These are phyloP conservation scores for Galeopsomyia nigrocyanea DNA, from an alignment of 2,888 invertebrate genomes.

Conservation along the genomic window DNA sequence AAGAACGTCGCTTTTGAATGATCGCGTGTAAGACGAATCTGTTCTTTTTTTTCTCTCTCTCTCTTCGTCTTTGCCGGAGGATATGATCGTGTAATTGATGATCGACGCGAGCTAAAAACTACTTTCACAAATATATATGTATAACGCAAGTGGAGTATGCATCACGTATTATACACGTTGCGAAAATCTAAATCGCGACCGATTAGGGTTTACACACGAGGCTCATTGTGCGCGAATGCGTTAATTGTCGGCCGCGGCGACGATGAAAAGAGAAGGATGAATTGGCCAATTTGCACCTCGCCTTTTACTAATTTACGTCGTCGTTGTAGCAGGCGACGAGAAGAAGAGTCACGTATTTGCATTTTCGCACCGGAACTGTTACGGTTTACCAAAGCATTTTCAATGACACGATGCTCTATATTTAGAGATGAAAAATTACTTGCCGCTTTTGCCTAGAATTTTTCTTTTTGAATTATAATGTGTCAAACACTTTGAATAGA, in stretches of 20 bases:
- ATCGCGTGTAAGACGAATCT: too few relatives aligned
- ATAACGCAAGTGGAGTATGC: too few relatives aligned
- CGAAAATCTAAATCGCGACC: slow-evolving; percentile 41
- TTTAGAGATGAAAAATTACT: slow-evolving; percentile 23
- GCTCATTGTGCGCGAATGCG: slow-evolving; percentile 24
- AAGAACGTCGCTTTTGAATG: too few relatives aligned
- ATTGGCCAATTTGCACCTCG: slow-evolving; percentile 35
- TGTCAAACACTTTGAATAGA: neutral
- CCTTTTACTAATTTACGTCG: slow-evolving; percentile 28
- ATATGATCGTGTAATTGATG: too few relatives aligned
- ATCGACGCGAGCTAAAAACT: too few relatives aligned
- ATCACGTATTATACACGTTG: neutral
- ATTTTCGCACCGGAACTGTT: slow-evolving; percentile 12
- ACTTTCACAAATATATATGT: too few relatives aligned
- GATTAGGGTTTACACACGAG: too few relatives aligned
- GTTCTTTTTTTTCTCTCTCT: too few relatives aligned
- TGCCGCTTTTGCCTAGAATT: neutral
- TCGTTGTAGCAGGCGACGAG: too few relatives aligned
- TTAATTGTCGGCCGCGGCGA: slow-evolving; percentile 29
- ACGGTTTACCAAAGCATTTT: neutral
- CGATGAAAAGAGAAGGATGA: slow-evolving; percentile 15
- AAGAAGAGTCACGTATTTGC: slow-evolving; percentile 25
- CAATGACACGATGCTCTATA: slow-evolving; percentile 17
- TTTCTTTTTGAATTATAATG: too few relatives aligned
- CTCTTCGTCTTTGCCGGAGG: too few relatives aligned